Conservation (phyloP, 30 jellyfish, hydroid and myxozoan genomes). For the Sanderia malayensis region DNA sequence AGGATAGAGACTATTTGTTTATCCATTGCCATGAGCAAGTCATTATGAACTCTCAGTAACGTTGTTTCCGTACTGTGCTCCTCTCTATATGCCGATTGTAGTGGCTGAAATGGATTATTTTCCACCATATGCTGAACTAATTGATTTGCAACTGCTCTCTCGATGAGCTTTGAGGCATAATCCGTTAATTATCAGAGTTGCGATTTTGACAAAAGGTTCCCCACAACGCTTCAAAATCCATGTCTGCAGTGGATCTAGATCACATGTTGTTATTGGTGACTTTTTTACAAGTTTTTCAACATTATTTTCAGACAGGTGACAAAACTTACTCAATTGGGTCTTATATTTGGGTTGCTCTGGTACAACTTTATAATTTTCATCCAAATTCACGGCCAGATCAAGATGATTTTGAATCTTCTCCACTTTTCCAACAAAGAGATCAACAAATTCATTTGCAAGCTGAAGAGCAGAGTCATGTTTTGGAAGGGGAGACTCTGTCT, state of each 20-base stretch:
- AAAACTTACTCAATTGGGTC: background rate
- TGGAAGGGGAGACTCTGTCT: conserved; percentile 32
- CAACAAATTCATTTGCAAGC: conserved; percentile 37
- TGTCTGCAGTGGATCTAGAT: background rate
- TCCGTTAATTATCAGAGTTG: background rate
- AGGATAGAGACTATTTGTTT: background rate
- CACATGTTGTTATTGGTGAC: background rate
- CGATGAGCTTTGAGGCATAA: conserved; percentile 15
- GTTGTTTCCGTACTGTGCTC: conserved; percentile 20
- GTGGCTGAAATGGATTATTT: background rate
- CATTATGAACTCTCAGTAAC: conserved; percentile 5
- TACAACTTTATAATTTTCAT: background rate
- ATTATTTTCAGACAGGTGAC: background rate
- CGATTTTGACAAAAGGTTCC: background rate
- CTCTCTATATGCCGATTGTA: background rate
- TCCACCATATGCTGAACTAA: background rate
- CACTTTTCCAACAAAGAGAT: conserved; percentile 19
- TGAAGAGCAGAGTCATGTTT: conserved; percentile 10
- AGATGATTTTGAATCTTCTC: background rate
- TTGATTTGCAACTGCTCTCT: conserved; percentile 10
- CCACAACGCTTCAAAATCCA: background rate
- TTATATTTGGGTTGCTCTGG: background rate
- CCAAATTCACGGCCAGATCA: background rate
- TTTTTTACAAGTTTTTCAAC: background rate
- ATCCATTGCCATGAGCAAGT: conserved; percentile 1